These are phyloP conservation scores for Zapus hudsonius DNA, from an alignment of 2,113 vertebrate species.

Conservation along the genomic window DNA sequence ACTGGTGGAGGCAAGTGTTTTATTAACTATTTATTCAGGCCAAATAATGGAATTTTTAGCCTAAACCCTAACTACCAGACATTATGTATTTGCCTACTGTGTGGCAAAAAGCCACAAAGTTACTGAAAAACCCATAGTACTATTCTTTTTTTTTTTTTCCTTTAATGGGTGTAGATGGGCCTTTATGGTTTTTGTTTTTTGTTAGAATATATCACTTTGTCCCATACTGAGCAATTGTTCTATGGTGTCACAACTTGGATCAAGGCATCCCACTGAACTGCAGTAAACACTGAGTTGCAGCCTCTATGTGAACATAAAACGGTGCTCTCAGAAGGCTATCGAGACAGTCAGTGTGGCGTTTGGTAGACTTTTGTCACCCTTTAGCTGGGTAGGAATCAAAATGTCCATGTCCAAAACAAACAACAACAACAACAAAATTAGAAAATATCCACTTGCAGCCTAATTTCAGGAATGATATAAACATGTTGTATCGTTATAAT, in stretches of 20 bases:
- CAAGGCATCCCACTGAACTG: background rate
- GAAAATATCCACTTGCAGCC: background rate
- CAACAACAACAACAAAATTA: background rate
- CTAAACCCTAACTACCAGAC: background rate
- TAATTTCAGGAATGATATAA: constrained; percentile 31
- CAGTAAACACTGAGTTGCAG: background rate
- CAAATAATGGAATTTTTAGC: background rate
- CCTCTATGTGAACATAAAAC: background rate
- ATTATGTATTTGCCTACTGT: background rate
- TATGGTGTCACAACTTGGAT: background rate
- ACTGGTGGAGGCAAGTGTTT: no score
- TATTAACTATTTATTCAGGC: no score
- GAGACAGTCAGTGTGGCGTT: background rate
- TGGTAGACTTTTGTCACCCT: background rate
- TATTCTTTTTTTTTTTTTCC: background rate
- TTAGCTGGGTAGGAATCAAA: constrained; percentile 17
- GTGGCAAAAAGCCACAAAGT: background rate
- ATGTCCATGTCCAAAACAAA: background rate
- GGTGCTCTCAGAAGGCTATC: background rate
- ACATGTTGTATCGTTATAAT: background rate
- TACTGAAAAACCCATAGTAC: background rate
- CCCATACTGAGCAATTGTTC: background rate
- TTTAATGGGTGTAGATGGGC: background rate
- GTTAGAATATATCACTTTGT: background rate
- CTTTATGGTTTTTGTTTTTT: background rate